Evolutionary conservation across 2,888 invertebrate genomes (phyloP), one percentile per base, ranked within the genome.

Genomic region (Phorcus lineatus): DNA sequence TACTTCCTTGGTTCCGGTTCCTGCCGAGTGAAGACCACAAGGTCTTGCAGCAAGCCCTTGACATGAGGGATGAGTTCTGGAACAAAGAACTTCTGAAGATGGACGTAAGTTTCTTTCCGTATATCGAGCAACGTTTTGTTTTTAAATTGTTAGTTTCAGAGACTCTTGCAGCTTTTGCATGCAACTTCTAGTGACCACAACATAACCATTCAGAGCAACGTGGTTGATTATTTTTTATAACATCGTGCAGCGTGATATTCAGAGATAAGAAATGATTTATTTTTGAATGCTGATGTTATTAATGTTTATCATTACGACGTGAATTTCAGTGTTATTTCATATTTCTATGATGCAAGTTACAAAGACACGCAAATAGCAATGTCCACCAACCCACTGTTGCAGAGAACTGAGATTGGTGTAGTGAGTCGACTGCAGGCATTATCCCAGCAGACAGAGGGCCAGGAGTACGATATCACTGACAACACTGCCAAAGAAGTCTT

Each of bases 401-500:
- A 81, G 81, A 36, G 28, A n/a, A 19, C 22, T 4, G 28, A 78
- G 7, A 62, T 28, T 9, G 82, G 85, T 80, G 82, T 88, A 0
- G 80, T 88, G 3, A 57, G 57, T 40, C 62, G 74, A 53, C 40
- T 88, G 19, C 67, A 80, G 47, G 78, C 80, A 3, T 54, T 79
- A 2, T 54, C 81, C 0, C 22, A 79, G 31, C 47, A 83, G 1
- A 55, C 52, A 22, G 55, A 78, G n/a, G 78, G 81, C 31, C 24
- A 70, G 1, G 76, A 77, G n/a, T 80, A 78, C 17, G 80, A 86
- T 19, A 74, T 87, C 24, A 78, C 84, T 0, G 83, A 85, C 28
- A 80, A 80, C 7, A 89, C 89, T 0, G 80, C 87, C 9, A 89
- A 88, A 80, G 89, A 90, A 82, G 87, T 87, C 11, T 90, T 89